phyloP scores from a whole-genome alignment of 2,888 invertebrate species.

The Byasa hedistus region DNA sequence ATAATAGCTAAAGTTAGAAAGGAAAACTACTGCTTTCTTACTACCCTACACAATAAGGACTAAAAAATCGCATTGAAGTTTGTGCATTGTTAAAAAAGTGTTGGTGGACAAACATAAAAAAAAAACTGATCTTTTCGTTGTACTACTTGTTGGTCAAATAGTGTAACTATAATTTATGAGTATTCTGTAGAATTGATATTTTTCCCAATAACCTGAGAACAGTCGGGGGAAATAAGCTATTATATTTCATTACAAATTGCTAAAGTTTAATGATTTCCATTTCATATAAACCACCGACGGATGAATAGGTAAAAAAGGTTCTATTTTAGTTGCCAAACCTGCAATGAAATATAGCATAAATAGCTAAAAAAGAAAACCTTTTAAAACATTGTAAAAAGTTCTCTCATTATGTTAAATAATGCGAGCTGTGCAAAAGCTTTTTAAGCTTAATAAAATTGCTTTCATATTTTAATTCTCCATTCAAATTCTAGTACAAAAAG shows the following conservation, averaged over 20 bases:
- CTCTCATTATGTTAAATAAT: constrained; percentile 15
- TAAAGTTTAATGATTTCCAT: background rate
- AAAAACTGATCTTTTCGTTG: too few relatives aligned
- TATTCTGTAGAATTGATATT: too few relatives aligned
- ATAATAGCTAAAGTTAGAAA: too few relatives aligned
- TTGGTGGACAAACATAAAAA: too few relatives aligned
- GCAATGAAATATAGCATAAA: background rate
- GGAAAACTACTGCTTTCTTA: too few relatives aligned
- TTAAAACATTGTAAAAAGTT: constrained; percentile 3
- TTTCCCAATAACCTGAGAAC: too few relatives aligned
- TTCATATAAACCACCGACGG: background rate
- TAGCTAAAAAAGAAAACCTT: background rate
- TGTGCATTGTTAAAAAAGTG: too few relatives aligned
- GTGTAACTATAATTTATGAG: too few relatives aligned
- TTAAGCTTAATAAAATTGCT: constrained; percentile 17
- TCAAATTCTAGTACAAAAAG: background rate
- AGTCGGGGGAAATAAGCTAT: too few relatives aligned
- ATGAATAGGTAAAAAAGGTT: background rate
- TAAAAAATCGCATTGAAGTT: too few relatives aligned
- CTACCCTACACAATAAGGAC: too few relatives aligned
- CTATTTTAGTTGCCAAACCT: background rate
- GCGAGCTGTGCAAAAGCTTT: constrained; percentile 9
- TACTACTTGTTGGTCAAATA: too few relatives aligned
- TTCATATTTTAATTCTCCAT: constrained; percentile 15
- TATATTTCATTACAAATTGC: background rate